phyloP scores from a whole-genome alignment of 2,888 invertebrate genomes.

The Azorinus chamasolen region DNA sequence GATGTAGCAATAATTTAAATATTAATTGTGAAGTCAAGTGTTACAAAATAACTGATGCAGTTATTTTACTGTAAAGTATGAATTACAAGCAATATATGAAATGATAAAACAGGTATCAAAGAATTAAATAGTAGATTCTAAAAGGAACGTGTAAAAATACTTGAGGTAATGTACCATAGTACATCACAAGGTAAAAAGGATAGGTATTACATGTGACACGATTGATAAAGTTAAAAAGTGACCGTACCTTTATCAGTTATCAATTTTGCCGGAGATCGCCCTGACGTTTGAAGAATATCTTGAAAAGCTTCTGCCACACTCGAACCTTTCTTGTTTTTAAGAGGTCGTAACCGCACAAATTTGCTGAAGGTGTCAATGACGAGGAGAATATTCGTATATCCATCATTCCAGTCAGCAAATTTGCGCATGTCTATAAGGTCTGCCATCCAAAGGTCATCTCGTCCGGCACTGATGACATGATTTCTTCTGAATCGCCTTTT shows the following conservation, averaged over 20 bases:
- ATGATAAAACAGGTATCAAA: too few species aligned
- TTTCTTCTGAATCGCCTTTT: slow-evolving; percentile 46
- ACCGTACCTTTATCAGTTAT: slow-evolving; percentile 37
- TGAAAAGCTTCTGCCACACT: slow-evolving; percentile 22
- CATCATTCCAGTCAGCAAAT: slow-evolving; percentile 26
- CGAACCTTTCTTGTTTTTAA: slow-evolving; percentile 46
- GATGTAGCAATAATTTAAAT: too few species aligned
- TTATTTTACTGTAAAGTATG: too few species aligned
- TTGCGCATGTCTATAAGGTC: slow-evolving; percentile 23
- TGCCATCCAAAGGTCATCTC: slow-evolving; percentile 20
- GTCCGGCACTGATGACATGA: slow-evolving; percentile 44
- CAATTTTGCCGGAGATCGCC: slow-evolving; percentile 9
- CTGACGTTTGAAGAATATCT: slow-evolving; percentile 4
- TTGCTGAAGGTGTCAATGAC: slow-evolving; percentile 58
- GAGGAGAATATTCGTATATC: slow-evolving; percentile 26
- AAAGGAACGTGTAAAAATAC: too few species aligned
- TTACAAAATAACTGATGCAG: too few species aligned
- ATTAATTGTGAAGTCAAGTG: too few species aligned
- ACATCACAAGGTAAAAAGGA: too few species aligned
- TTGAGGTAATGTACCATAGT: too few species aligned
- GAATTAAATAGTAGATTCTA: too few species aligned
- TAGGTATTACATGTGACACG: too few species aligned
- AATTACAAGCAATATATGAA: too few species aligned
- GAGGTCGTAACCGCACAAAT: slow-evolving; percentile 49
- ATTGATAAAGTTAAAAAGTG: too few species aligned